phyloP scores from a whole-genome alignment of 2,113 vertebrate genomes.

The Phylloscopus trochiloides region DNA sequence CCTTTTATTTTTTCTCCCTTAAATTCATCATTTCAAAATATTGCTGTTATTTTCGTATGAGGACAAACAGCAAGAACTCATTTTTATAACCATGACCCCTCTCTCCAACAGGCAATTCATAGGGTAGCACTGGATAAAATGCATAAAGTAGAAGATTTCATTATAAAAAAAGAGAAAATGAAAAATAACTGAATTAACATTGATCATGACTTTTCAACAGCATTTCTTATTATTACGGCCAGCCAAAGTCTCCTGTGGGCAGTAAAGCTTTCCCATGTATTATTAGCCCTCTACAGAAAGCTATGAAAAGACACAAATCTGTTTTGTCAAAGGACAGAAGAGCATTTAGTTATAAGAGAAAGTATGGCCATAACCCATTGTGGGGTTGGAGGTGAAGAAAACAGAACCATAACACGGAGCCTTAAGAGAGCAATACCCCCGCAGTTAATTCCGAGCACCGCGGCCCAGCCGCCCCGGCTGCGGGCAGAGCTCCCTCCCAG shows the following conservation, averaged over 20 bases:
- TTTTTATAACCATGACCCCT: constrained; percentile 56
- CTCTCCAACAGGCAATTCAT: constrained; percentile 44
- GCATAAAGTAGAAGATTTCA: constrained; percentile 66
- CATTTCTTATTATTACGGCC: constrained; percentile 57
- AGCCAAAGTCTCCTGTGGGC: constrained; percentile 48
- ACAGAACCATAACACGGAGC: constrained; percentile 48
- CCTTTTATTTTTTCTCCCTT: background rate
- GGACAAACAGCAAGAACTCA: constrained; percentile 47
- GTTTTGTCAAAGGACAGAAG: constrained; percentile 65
- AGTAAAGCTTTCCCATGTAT: constrained; percentile 56
- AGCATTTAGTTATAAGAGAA: constrained; percentile 65
- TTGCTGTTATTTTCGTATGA: constrained; percentile 39
- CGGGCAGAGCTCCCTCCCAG: background rate
- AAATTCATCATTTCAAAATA: constrained; percentile 59
- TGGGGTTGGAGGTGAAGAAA: constrained; percentile 56
- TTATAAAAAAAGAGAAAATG: constrained; percentile 52
- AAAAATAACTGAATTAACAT: constrained; percentile 75
- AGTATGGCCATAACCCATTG: constrained; percentile 50
- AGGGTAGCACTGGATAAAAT: constrained; percentile 44
- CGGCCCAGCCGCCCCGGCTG: background rate
- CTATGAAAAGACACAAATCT: constrained; percentile 70
- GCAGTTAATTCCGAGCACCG: background rate
- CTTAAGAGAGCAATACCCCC: constrained; percentile 24
- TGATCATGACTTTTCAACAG: constrained; percentile 63
- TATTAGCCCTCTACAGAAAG: constrained; percentile 68